Evolutionary conservation across 1,140 invertebrate genomes (phyloP), one percentile per base, ranked within the genome.

Genomic region (Cotesia typhae): DNA sequence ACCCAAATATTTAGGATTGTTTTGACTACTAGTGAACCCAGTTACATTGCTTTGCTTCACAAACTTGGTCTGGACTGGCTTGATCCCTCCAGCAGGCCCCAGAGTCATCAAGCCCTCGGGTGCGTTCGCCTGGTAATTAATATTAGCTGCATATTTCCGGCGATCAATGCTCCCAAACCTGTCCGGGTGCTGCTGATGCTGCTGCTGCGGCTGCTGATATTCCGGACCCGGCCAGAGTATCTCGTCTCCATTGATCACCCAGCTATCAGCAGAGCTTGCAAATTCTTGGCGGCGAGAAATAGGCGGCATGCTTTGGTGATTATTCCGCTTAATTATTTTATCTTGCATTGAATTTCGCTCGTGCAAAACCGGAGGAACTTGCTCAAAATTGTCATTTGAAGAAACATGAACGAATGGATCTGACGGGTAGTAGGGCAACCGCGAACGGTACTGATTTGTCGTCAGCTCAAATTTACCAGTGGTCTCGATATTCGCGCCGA

Each of bases 151-250:
- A 1, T 83, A 82, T 82, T 89, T 89, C 80, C 90, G 87, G 37
- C 90, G 87, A 81, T 92, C 90, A 57, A 92, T 83, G 80, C 90
- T 92, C 35, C 90, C 90, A 78, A 91, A 91, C 77, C 89, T 89
- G 73, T 87, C 84, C 0, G 75, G 75, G 53, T 74, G 9, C 47
- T 79, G 80, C 9, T 84, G 83, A 47, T 47, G 41, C 10, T 47
- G 41, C 5, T 47, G 41, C 41, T 47, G 41, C 14, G 14, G 14
- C 5, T 47, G 41, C 2, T 82, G 51, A 36, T 41, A 41, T 14
- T 85, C 82, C 2, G 66, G 12, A 51, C 61, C 47, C 4, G 63
- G 10, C 71, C 71, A 72, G 9, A 51, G 35, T 0, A n/a, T 14
- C 4, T 60, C 41, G 4, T 67, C 65, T 36, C 41, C 47, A 41